These are phyloP conservation scores for Megaceryle torquata DNA, from an alignment of 2,113 vertebrate genomes.

Conservation along the genomic window DNA sequence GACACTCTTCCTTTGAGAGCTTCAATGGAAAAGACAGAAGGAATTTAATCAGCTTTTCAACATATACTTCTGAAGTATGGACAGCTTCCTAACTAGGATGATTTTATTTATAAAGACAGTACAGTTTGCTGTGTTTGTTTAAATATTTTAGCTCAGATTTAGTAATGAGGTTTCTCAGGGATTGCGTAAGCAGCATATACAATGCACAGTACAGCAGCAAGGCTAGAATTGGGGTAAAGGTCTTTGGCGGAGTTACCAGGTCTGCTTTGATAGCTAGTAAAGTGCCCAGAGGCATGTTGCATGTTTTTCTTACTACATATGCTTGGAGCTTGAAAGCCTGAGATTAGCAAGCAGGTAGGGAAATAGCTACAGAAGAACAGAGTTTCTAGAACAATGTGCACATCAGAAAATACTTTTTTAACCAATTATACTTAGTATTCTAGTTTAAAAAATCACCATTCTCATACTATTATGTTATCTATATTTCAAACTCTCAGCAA, in stretches of 20 bases:
- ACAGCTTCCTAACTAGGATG: slow-evolving; percentile 17
- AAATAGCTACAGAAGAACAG: neutral
- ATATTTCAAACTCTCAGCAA: neutral
- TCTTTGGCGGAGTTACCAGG: neutral
- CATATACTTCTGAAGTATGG: neutral
- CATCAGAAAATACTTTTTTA: neutral
- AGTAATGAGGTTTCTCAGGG: slow-evolving; percentile 36
- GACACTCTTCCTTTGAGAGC: slow-evolving; percentile 36
- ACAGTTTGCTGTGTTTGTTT: neutral
- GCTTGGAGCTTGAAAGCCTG: neutral
- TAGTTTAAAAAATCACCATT: neutral
- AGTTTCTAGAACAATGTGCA: neutral
- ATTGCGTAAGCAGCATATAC: neutral
- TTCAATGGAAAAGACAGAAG: slow-evolving; percentile 62
- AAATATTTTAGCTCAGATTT: neutral
- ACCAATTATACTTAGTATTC: neutral
- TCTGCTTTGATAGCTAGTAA: neutral
- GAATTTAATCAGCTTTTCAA: slow-evolving; percentile 61
- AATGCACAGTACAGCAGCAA: neutral
- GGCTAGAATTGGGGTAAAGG: neutral
- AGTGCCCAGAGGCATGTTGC: fast-evolving
- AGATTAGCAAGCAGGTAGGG: neutral
- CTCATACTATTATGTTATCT: neutral
- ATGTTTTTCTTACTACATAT: neutral
- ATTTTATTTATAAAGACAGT: neutral